Conservation (phyloP, 2,888 invertebrate genomes). For the Axea sp. region DNA sequence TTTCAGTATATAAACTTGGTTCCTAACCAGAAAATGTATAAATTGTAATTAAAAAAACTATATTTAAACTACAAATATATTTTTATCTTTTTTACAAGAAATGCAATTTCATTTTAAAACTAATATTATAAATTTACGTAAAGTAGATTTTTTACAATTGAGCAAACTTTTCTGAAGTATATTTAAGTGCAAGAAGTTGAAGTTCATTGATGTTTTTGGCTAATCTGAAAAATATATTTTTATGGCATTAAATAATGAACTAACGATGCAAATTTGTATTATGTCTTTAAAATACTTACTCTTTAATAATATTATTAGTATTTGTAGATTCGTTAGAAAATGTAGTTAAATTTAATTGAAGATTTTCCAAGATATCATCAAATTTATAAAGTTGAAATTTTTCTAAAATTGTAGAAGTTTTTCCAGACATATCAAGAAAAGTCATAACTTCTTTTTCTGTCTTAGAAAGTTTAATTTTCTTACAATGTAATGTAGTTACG, state of each 20-base stretch:
- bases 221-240: neutral
- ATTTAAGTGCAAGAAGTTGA: slow-evolving; percentile 3
- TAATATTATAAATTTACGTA: no score
- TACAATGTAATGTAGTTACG: neutral
- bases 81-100: no score
- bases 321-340: neutral
- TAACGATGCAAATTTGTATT: no score
- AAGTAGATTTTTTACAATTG: neutral
- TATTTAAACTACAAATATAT: no score
- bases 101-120: no score
- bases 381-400: neutral
- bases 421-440: neutral
- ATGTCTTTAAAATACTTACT: slow-evolving; percentile 1
- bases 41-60: no score
- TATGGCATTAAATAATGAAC: neutral
- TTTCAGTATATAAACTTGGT: no score
- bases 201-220: neutral
- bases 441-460: neutral
- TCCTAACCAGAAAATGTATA: no score
- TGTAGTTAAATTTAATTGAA: neutral
- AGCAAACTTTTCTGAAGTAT: slow-evolving; percentile 1
- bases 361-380: neutral
- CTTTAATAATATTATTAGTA: neutral
- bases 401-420: neutral
- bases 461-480: neutral